Percentiles rank a stretch among this genome's conserved stretches.
Conservation (phyloP, 2,113 vertebrate genomes). For the Kryptolebias marmoratus region DNA sequence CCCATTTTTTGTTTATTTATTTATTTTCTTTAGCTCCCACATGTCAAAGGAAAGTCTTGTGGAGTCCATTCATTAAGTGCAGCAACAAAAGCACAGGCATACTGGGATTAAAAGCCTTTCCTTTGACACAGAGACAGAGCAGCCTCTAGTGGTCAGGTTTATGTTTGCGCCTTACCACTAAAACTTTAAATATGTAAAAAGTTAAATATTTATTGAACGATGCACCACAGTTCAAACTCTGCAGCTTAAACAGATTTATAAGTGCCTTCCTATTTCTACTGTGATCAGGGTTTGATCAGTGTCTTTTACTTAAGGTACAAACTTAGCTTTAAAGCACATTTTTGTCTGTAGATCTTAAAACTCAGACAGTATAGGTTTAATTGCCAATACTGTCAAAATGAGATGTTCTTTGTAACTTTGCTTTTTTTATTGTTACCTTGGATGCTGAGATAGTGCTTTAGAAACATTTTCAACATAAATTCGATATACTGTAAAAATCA, state of each 20-base stretch:
- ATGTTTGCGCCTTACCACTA: neutral
- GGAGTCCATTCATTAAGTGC: conserved; percentile 1
- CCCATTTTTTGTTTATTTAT: neutral
- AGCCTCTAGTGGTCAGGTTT: conserved; percentile 73
- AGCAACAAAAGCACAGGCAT: conserved; percentile 13
- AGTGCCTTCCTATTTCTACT: neutral
- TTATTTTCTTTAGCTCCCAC: conserved; percentile 4
- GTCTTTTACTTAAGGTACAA: neutral
- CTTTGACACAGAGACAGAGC: conserved; percentile 61
- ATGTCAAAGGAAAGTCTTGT: conserved; percentile 15
- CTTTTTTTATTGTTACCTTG: neutral
- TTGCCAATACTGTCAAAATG: neutral
- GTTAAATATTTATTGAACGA: conserved; percentile 12
- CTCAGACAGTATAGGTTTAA: no score
- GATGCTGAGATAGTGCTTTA: neutral
- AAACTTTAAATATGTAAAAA: neutral
- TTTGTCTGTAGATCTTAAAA: neutral
- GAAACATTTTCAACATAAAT: no score
- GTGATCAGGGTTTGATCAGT: neutral
- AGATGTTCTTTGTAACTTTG: neutral
- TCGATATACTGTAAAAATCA: no score
- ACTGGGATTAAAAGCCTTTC: neutral
- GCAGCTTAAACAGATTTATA: conserved; percentile 9
- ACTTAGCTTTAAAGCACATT: neutral
- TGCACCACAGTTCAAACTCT: conserved; percentile 25